These are phyloP conservation scores for Camelus dromedarius DNA, from an alignment of 2,113 vertebrate species.

Conservation along the genomic window DNA sequence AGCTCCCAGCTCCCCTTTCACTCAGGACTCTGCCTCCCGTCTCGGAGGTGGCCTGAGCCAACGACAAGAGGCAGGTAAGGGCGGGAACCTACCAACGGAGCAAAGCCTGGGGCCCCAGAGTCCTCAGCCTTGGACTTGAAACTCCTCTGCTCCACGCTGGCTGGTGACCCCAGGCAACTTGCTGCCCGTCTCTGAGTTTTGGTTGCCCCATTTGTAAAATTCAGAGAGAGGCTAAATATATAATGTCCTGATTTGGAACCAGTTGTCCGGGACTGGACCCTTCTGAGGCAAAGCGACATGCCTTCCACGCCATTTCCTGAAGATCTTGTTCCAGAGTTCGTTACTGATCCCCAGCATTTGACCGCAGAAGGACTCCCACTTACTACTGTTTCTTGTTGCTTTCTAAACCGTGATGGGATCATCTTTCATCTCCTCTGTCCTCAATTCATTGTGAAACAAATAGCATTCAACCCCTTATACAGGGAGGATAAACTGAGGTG, in stretches of 20 bases:
- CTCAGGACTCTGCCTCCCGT: neutral
- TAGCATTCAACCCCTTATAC: neutral
- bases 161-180: neutral
- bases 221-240: neutral
- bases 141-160: neutral
- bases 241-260: neutral
- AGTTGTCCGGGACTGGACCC: neutral
- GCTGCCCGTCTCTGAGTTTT: neutral
- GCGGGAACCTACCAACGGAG: rapidly evolving
- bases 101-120: neutral
- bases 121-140: neutral
- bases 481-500: neutral
- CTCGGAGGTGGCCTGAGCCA: neutral
- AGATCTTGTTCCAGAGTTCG: neutral
- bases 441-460: neutral
- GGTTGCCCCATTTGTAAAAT: neutral
- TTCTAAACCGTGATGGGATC: neutral
- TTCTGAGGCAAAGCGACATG: neutral
- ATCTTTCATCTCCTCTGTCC: neutral
- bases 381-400: neutral
- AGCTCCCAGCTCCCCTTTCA: neutral
- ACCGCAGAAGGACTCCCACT: neutral
- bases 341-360: neutral
- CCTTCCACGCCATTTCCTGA: neutral
- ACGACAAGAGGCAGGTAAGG: neutral